Conservation (phyloP, 2,888 invertebrate species). For the Beris morrisii region DNA sequence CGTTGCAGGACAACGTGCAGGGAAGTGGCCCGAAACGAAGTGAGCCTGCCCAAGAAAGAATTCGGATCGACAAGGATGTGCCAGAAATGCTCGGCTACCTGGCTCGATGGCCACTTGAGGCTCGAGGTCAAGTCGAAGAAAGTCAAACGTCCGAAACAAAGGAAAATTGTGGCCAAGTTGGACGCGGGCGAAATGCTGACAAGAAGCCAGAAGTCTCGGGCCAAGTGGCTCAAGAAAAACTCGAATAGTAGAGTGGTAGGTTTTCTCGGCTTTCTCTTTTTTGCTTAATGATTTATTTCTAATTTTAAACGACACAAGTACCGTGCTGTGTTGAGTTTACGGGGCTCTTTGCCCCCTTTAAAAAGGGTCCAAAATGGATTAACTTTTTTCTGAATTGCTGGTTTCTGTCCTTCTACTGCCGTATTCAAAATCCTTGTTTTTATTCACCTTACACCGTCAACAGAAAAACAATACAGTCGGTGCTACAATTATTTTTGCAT, state of each 20-base stretch:
- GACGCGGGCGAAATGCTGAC: slow-evolving; percentile 16
- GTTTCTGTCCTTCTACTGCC: too few species aligned
- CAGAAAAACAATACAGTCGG: too few species aligned
- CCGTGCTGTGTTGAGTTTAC: not conserved
- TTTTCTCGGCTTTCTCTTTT: not conserved
- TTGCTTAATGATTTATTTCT: too few species aligned
- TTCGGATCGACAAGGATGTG: slow-evolving; percentile 35
- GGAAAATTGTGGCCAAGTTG: slow-evolving; percentile 18
- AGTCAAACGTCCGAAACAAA: slow-evolving; percentile 7
- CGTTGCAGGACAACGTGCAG: slow-evolving; percentile 15
- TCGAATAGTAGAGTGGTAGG: slow-evolving; percentile 29
- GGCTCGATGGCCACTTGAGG: slow-evolving; percentile 36
- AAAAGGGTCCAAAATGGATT: too few species aligned
- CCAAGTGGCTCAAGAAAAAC: slow-evolving; percentile 31
- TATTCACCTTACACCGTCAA: too few species aligned
- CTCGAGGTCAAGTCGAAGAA: slow-evolving; percentile 22
- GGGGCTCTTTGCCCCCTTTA: not conserved
- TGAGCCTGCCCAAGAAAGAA: slow-evolving; percentile 16
- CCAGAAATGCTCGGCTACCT: slow-evolving; percentile 37
- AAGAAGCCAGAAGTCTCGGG: slow-evolving; percentile 28
- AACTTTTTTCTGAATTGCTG: too few species aligned
- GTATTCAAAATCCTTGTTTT: too few species aligned
- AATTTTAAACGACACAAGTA: not conserved
- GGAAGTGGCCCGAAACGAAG: slow-evolving; percentile 10
- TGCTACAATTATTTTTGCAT: too few species aligned